phyloP scores from a whole-genome alignment of 1,140 invertebrate genomes.

The Copidosoma floridanum region DNA sequence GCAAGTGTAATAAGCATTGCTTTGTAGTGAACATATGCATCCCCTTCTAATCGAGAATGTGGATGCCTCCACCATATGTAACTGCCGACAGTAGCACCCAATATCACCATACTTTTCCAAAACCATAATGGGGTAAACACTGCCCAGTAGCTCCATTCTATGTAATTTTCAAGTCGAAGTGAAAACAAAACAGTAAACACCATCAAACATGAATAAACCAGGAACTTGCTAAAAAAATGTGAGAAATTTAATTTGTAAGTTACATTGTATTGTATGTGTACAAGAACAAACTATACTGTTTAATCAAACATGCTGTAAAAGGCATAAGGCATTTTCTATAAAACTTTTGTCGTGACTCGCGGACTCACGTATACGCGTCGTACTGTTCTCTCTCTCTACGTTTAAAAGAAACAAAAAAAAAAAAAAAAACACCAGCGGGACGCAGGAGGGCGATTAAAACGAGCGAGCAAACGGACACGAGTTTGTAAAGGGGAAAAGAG shows the following conservation, averaged over 20 bases:
- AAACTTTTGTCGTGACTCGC: constrained; percentile 18
- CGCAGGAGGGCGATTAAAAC: too few species aligned
- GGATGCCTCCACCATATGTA: constrained; percentile 94
- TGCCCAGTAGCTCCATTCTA: constrained; percentile 91
- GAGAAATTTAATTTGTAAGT: constrained; percentile 28
- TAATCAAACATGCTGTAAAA: background rate
- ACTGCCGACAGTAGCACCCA: constrained; percentile 85
- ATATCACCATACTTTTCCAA: constrained; percentile 90
- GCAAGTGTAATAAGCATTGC: constrained; percentile 94
- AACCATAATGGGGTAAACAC: constrained; percentile 95
- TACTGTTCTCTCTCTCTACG: too few species aligned
- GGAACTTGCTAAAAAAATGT: constrained; percentile 82
- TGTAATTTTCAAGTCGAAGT: constrained; percentile 81
- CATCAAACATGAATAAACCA: constrained; percentile 90
- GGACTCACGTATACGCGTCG: background rate
- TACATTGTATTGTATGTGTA: constrained; percentile 30
- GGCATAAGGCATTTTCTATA: constrained; percentile 21
- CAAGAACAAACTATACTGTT: constrained; percentile 28
- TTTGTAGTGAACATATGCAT: constrained; percentile 95
- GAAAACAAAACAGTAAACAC: constrained; percentile 88
- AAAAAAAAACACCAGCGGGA: too few species aligned
- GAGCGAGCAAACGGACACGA: too few species aligned
- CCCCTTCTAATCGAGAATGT: constrained; percentile 85
- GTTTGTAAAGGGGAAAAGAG: too few species aligned
- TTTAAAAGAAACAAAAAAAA: constrained; percentile 3